These are phyloP conservation scores for Heterocephalus glaber DNA, from an alignment of 2,113 vertebrate genomes.

Conservation along the genomic window DNA sequence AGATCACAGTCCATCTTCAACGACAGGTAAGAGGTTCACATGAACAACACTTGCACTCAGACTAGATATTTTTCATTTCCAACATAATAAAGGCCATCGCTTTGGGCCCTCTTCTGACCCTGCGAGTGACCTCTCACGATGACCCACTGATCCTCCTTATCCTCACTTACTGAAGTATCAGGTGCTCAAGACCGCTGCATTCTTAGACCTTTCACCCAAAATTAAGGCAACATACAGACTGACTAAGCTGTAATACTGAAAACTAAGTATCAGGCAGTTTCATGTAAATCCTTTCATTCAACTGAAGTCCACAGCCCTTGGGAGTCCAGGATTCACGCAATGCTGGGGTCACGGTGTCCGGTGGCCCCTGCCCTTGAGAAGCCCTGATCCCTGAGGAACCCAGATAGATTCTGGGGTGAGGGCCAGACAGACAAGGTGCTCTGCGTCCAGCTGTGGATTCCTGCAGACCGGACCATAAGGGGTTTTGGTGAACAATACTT, in stretches of 20 bases:
- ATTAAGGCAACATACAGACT: neutral
- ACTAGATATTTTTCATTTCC: constrained; percentile 41
- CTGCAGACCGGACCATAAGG: neutral
- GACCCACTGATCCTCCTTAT: neutral
- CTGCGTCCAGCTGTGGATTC: neutral
- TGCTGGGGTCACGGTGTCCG: neutral
- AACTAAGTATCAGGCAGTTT: neutral
- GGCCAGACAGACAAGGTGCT: neutral
- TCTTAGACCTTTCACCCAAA: constrained; percentile 20
- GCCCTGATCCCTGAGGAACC: neutral
- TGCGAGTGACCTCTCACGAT: neutral
- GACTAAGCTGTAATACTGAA: neutral
- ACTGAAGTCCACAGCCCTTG: neutral
- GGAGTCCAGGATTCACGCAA: neutral
- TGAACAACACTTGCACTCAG: neutral
- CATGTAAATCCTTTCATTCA: neutral
- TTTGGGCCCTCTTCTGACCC: constrained; percentile 22
- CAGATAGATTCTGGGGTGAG: neutral
- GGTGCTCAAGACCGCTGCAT: neutral
- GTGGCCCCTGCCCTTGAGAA: neutral
- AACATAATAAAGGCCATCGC: constrained; percentile 4
- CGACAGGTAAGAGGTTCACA: neutral
- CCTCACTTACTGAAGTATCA: constrained; percentile 4
- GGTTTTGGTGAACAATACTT: neutral
- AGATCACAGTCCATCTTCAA: neutral